Conservation (phyloP, 37 sponge, comb jelly and placozoan genomes). For the Chondrilla cf. caribensis region DNA sequence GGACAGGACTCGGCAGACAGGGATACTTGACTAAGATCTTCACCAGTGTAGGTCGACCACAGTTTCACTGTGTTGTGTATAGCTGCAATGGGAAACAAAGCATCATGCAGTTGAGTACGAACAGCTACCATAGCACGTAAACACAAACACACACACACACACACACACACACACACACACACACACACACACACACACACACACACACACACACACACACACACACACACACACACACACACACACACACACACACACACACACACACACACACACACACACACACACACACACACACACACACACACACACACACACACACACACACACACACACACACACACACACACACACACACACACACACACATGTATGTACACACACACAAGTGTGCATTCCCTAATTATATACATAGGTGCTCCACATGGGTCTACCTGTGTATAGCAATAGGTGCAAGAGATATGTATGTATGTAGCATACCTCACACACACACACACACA, state of each 20-base stretch:
- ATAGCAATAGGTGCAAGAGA: too few species aligned
- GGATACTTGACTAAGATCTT: neutral
- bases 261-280: slow-evolving; percentile 24
- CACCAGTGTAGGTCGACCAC: slow-evolving; percentile 13
- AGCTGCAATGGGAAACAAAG: too few species aligned
- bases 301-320: slow-evolving; percentile 26
- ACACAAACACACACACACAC: too few species aligned
- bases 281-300: slow-evolving; percentile 21
- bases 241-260: slow-evolving; percentile 22
- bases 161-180: too few species aligned
- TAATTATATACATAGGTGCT: too few species aligned
- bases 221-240: slow-evolving; percentile 30
- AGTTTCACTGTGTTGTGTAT: neutral
- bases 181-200: too few species aligned
- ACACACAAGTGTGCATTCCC: neutral
- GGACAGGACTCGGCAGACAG: neutral
- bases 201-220: too few species aligned
- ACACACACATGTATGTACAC: neutral
- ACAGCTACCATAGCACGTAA: too few species aligned
- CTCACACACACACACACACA: slow-evolving; percentile 25
- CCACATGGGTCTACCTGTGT: too few species aligned
- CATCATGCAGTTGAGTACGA: too few species aligned
- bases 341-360: slow-evolving; percentile 27
- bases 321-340: slow-evolving; percentile 26
- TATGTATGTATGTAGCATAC: neutral